Base-by-base conservation (phyloP, 2,888 invertebrate species). In the Gandaritis pyraliata region DNA sequence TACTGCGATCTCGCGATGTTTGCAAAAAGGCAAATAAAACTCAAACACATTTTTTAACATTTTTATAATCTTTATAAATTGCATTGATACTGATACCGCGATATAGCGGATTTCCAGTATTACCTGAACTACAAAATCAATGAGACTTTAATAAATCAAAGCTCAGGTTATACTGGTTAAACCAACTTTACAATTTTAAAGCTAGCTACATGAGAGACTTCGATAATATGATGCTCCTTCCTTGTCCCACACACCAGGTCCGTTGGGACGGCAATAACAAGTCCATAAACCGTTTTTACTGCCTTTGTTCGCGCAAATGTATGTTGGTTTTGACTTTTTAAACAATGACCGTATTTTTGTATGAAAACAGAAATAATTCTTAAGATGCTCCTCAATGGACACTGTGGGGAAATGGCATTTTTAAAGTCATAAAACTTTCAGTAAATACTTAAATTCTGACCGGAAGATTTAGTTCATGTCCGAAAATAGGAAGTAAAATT, bases 211-310 rank as follows among this genome's bases (percentile, higher is more conserved):
- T n/a, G n/a, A n/a, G n/a, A n/a, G n/a, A n/a, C n/a, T n/a, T n/a
- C n/a, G n/a, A n/a, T n/a, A 39, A 39, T 2, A 18, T 45, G 45
- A 23, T 46, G 30, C 43, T 53, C 68, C 6, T 73, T 3, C 58
- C 67, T 82, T 79, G 65, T 1, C 69, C 85, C 86, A 81, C 54
- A 13, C 71, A 10, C 63, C 66, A 57, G 78, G 91, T 90, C 90
- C 90, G 81, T 78, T 77, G 88, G 84, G 83, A 89, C 75, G 84
- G 87, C 90, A 90, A 92, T 92, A 92, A 92, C 91, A 92, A 92
- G 88, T 86, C 91, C 87, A 92, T 92, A 92, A 92, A 92, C 86
- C 85, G 90, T 86, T 91, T 92, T 92, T 90, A 92, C 88, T 92
- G 90, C 90, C 88, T 91, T 92, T 92, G 91, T 92, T 91, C 90